Conservation (phyloP, 2,113 vertebrate species). For the Semicossyphus pulcher region DNA sequence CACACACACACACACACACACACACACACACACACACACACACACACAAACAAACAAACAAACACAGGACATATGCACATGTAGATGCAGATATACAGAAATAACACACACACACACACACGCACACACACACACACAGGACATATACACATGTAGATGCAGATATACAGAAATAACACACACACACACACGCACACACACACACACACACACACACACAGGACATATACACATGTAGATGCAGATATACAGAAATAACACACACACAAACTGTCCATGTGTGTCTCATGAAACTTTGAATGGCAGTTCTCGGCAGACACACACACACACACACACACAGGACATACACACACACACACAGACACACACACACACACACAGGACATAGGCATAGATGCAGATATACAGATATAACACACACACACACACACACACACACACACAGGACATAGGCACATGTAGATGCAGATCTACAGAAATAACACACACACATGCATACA, state of each 20-base stretch:
- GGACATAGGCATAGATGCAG: no score
- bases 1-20: neutral
- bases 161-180: no score
- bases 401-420: no score
- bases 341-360: constrained; percentile 38
- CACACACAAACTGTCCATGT: no score
- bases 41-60: neutral
- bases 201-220: no score
- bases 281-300: no score
- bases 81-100: constrained; percentile 32
- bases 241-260: no score
- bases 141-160: no score
- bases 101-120: constrained; percentile 43
- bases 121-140: constrained; percentile 17
- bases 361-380: constrained; percentile 19
- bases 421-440: neutral
- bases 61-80: constrained; percentile 27
- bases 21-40: constrained; percentile 2
- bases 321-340: no score
- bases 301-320: no score
- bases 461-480: constrained; percentile 37
- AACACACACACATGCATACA: constrained; percentile 32
- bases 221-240: no score
- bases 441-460: constrained; percentile 29
- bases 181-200: no score